Evolutionary conservation across 2,113 vertebrate species (phyloP).

Genomic region (Formicarius rufipectus): DNA sequence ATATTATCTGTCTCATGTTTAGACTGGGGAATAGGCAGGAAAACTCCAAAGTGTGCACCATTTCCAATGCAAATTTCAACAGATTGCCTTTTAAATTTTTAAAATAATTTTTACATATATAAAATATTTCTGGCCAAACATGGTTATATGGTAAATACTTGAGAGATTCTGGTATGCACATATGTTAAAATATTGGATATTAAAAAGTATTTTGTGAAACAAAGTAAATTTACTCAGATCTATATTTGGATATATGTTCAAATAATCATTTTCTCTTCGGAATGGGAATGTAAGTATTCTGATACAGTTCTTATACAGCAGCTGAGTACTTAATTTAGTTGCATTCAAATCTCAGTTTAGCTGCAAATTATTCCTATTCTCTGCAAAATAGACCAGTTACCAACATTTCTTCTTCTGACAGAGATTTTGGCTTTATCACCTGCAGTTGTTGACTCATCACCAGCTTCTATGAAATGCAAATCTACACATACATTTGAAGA

Average conservation of each 20-base stretch:
- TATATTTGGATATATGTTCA: neutral
- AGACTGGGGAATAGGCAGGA: neutral
- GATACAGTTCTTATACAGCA: neutral
- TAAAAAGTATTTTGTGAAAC: neutral
- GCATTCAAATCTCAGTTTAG: neutral
- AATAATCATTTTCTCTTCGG: neutral
- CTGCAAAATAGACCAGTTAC: neutral
- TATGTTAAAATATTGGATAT: neutral
- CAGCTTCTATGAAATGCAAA: neutral
- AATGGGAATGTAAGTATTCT: neutral
- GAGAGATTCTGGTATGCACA: neutral
- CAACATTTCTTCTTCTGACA: neutral
- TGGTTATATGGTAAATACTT: neutral
- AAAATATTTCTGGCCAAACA: neutral
- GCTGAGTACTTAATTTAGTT: neutral
- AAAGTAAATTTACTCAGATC: neutral
- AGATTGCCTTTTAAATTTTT: neutral
- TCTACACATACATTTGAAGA: neutral
- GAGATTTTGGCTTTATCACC: neutral
- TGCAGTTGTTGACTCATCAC: neutral
- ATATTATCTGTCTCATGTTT: neutral
- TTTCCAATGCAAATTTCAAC: neutral
- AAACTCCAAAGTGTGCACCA: neutral
- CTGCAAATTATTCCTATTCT: neutral
- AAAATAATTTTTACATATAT: neutral